Percentiles rank a stretch among this genome's conserved stretches.
These are phyloP conservation scores for Aurelia aurita DNA, from an alignment of 30 jellyfish, hydroid and myxozoan genomes.

Conservation along the genomic window DNA sequence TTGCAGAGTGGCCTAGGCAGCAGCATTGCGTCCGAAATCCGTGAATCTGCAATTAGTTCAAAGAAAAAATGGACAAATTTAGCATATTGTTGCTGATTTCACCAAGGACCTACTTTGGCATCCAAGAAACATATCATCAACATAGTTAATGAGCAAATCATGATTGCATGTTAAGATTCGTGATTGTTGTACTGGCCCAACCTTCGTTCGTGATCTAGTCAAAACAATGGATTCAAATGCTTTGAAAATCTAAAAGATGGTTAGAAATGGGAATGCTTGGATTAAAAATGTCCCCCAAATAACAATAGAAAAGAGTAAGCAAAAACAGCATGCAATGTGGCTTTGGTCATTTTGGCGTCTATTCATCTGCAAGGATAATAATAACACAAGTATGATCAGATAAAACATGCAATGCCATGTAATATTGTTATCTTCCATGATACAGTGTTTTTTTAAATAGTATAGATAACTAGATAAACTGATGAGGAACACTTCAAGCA, in stretches of 20 bases:
- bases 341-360: slow-evolving; percentile 52
- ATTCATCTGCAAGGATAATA: neutral
- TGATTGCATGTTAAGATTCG: slow-evolving; percentile 5
- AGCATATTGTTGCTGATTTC: too few relatives aligned
- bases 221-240: slow-evolving; percentile 28
- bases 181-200: slow-evolving; percentile 37
- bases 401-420: too few relatives aligned
- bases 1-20: neutral
- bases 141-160: neutral
- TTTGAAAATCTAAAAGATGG: slow-evolving; percentile 35
- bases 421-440: too few relatives aligned
- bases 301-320: slow-evolving; percentile 32
- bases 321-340: slow-evolving; percentile 37
- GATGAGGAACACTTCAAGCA: too few relatives aligned
- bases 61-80: neutral
- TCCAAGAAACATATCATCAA: neutral
- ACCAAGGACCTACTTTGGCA: neutral
- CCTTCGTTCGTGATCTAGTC: slow-evolving; percentile 32
- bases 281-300: slow-evolving; percentile 32
- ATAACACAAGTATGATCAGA: neutral
- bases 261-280: slow-evolving; percentile 49
- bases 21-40: neutral
- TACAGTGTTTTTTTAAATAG: too few relatives aligned
- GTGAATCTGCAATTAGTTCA: neutral
- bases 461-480: too few relatives aligned